phyloP scores from a whole-genome alignment of 2,797 vertebrate genomes.

The Zonotrichia albicollis region DNA sequence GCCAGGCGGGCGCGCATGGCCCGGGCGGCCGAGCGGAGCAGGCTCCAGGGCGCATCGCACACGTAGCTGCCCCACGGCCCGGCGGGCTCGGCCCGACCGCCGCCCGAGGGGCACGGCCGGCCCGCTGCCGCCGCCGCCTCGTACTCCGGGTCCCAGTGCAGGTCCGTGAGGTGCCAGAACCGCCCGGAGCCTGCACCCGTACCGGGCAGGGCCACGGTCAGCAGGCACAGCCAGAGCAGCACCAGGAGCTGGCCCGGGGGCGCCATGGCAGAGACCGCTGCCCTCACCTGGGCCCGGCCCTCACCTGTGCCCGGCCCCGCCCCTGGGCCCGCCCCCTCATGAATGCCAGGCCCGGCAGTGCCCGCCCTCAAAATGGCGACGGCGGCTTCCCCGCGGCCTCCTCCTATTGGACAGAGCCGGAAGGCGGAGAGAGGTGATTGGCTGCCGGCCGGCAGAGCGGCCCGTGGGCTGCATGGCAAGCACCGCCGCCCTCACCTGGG shows the following conservation, averaged over 20 bases:
- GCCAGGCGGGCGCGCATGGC: conserved; percentile 83
- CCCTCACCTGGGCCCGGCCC: background rate
- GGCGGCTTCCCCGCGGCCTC: rapidly evolving
- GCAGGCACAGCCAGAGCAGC: background rate
- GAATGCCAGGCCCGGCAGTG: rapidly evolving
- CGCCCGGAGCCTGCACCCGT: conserved; percentile 52
- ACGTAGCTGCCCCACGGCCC: conserved; percentile 87
- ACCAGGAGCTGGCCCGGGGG: rapidly evolving
- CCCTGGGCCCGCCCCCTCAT: no score
- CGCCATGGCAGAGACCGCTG: background rate
- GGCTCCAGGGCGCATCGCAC: conserved; percentile 88
- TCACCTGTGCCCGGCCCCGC: no score
- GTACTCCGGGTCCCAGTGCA: conserved; percentile 89
- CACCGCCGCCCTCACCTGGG: no score
- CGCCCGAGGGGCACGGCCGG: conserved; percentile 84
- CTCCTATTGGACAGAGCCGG: background rate
- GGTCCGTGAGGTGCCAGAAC: conserved; percentile 95
- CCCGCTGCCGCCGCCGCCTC: conserved; percentile 64
- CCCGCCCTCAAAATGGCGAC: background rate
- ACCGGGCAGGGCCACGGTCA: background rate
- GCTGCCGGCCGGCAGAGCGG: background rate
- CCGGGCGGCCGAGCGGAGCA: conserved; percentile 83
- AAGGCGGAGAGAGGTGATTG: background rate
- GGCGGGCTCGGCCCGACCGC: conserved; percentile 70
- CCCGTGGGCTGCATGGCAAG: no score